phyloP scores from a whole-genome alignment of 1,140 invertebrate species.

The Plodia interpunctella region DNA sequence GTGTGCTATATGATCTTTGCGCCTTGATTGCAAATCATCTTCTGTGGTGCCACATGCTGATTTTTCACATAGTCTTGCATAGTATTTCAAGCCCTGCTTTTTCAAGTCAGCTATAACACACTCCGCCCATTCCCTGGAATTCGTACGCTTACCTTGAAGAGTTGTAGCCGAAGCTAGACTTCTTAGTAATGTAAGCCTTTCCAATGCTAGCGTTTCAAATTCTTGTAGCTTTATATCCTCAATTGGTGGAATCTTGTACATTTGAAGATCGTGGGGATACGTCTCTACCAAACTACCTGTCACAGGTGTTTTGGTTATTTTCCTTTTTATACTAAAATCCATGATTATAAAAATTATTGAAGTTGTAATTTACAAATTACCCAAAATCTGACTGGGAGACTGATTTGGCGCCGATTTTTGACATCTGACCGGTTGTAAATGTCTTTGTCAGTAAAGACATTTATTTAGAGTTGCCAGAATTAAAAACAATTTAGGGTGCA shows the following conservation, averaged over 20 bases:
- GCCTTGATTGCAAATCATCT: slow-evolving; percentile 80
- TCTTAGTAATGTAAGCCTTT: slow-evolving; percentile 89
- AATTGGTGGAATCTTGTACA: slow-evolving; percentile 89
- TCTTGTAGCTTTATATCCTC: slow-evolving; percentile 86
- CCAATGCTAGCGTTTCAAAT: slow-evolving; percentile 91
- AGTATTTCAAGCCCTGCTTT: slow-evolving; percentile 83
- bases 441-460: too few relatives aligned
- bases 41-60: slow-evolving; percentile 74
- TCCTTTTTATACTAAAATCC: slow-evolving; percentile 72
- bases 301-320: slow-evolving; percentile 45
- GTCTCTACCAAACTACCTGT: slow-evolving; percentile 57
- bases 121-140: slow-evolving; percentile 85
- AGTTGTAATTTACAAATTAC: not conserved
- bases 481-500: too few relatives aligned
- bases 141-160: slow-evolving; percentile 79
- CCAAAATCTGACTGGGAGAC: not conserved
- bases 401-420: slow-evolving; percentile 16
- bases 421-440: slow-evolving; percentile 9
- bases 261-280: slow-evolving; percentile 86
- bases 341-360: slow-evolving; percentile 27
- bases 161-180: slow-evolving; percentile 84
- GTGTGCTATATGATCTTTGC: slow-evolving; percentile 93
- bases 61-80: slow-evolving; percentile 76
- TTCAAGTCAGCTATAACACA: slow-evolving; percentile 83
- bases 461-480: too few relatives aligned